Conservation (phyloP, 2,797 vertebrate species). For the Microhierax caerulescens region DNA sequence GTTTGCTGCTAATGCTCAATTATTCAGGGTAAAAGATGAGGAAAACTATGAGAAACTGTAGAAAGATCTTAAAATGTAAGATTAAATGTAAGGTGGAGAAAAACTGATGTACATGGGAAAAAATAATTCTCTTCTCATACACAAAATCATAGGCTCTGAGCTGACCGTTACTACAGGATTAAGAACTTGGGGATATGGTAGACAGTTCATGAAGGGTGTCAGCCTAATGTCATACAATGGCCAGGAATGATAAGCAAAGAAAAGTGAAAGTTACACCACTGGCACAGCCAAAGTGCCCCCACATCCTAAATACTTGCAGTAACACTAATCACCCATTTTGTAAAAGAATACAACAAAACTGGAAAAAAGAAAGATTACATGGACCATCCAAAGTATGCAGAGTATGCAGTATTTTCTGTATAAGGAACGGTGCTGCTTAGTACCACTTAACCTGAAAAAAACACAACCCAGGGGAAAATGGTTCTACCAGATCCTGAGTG, state of each 20-base stretch:
- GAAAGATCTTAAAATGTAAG: background rate
- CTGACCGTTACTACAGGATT: background rate
- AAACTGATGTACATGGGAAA: background rate
- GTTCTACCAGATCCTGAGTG: background rate
- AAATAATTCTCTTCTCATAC: background rate
- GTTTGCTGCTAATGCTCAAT: background rate
- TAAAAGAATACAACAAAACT: background rate
- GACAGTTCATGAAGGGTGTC: background rate
- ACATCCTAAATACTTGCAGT: background rate
- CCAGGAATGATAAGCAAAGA: background rate
- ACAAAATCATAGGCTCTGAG: background rate
- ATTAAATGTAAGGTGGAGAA: background rate
- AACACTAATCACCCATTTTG: background rate
- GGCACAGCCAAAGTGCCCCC: background rate
- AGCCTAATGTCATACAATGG: background rate
- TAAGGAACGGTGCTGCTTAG: background rate
- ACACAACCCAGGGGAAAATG: background rate
- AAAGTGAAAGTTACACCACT: rapidly evolving
- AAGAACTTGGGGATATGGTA: background rate
- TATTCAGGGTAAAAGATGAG: background rate
- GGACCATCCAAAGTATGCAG: background rate
- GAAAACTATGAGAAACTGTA: background rate
- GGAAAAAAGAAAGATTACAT: background rate
- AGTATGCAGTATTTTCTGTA: background rate
- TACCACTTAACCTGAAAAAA: background rate